A percentile compares a stretch with the other conserved stretches of the same genome.
Conservation (phyloP, 2,113 vertebrate genomes). For the Cyphomyrus plagiostoma region DNA sequence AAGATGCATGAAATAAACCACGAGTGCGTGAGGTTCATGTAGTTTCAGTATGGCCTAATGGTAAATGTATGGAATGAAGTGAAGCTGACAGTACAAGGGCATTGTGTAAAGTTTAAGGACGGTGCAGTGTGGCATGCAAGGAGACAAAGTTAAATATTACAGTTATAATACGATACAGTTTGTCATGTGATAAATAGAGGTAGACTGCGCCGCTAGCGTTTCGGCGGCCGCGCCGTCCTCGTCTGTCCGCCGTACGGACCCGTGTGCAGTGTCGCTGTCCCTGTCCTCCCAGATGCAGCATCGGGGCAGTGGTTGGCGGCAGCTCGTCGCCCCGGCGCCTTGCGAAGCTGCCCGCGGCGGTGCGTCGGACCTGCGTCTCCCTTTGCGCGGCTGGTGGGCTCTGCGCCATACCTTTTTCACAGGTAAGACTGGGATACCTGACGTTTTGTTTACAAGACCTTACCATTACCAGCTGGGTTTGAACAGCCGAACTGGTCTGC, state of each 20-base stretch:
- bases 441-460: not conserved
- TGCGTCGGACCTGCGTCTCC: constrained; percentile 33
- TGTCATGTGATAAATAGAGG: not conserved
- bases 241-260: not conserved
- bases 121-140: not conserved
- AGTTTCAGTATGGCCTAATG: not conserved
- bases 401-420: constrained; percentile 42
- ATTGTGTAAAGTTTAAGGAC: not conserved
- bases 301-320: not conserved
- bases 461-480: not conserved
- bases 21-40: not conserved
- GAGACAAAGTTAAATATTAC: not conserved
- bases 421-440: constrained; percentile 22
- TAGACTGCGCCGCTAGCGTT: not conserved
- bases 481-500: not conserved
- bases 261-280: too few relatives aligned
- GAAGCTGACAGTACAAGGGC: not conserved
- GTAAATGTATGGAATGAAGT: not conserved
- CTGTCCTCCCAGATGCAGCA: constrained; percentile 17
- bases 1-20: not conserved
- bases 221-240: too few relatives aligned
- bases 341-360: constrained; percentile 14
- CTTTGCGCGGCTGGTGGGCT: constrained; percentile 31
- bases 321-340: not conserved
- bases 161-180: not conserved